phyloP scores from a whole-genome alignment of 1,140 invertebrate genomes.

The Drosophila sproati region DNA sequence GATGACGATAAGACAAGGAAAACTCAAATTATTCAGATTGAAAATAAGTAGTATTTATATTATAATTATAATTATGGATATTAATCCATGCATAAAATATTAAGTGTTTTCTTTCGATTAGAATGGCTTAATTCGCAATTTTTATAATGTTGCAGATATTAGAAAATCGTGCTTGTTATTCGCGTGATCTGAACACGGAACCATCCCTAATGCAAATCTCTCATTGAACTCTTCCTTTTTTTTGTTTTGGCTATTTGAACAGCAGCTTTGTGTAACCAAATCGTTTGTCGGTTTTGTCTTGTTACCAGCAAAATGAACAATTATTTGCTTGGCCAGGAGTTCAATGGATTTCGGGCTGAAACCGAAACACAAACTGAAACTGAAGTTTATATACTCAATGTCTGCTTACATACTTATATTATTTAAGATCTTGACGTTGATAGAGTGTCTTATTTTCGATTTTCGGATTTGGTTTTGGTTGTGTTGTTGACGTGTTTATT shows the following conservation, averaged over 20 bases:
- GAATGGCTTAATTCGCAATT: too few relatives aligned
- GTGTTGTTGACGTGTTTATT: constrained; percentile 34
- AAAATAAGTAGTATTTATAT: too few relatives aligned
- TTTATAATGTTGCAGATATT: too few relatives aligned
- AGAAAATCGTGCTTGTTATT: too few relatives aligned
- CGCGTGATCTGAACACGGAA: constrained; percentile 29
- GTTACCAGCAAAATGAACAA: constrained; percentile 55
- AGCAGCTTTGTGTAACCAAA: constrained; percentile 56
- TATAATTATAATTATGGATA: too few relatives aligned
- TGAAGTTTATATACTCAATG: constrained; percentile 45
- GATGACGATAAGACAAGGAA: too few relatives aligned
- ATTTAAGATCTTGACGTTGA: constrained; percentile 73
- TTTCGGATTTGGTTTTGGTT: not conserved
- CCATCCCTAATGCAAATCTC: constrained; percentile 43
- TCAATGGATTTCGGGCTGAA: constrained; percentile 23
- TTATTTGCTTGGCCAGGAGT: constrained; percentile 50
- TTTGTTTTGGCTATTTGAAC: constrained; percentile 46
- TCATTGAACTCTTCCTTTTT: not conserved
- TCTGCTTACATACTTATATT: constrained; percentile 33
- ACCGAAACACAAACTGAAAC: not conserved
- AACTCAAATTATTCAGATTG: too few relatives aligned
- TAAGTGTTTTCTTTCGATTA: too few relatives aligned
- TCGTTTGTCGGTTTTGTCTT: constrained; percentile 33
- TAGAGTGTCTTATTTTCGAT: constrained; percentile 48
- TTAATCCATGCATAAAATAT: too few relatives aligned